Percentiles rank a stretch among this genome's conserved stretches.
Conservation (phyloP, 2,797 vertebrate genomes). For the Sebastes melanostomus region DNA sequence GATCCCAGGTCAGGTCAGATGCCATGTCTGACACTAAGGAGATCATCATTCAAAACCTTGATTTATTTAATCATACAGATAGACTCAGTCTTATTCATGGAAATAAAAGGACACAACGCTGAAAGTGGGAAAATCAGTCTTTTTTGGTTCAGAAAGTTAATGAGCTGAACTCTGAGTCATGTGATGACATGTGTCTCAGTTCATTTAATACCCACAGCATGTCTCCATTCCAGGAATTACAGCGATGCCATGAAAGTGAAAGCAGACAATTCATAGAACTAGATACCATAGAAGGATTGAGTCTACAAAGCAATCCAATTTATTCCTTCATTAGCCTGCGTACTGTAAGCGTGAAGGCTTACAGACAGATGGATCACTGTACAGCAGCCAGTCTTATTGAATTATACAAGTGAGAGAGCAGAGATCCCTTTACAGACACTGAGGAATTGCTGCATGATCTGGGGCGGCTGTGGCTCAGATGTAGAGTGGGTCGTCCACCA, state of each 20-base stretch:
- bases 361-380: constrained; percentile 32
- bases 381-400: constrained; percentile 40
- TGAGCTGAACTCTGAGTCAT: not conserved
- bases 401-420: constrained; percentile 51
- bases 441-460: too few relatives aligned
- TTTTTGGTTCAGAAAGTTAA: not conserved
- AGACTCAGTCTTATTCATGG: not conserved
- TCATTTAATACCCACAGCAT: not conserved
- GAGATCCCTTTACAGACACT: too few relatives aligned
- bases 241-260: not conserved
- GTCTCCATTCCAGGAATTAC: constrained; percentile 1
- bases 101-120: not conserved
- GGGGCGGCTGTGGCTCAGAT: too few relatives aligned
- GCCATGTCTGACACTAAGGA: not conserved
- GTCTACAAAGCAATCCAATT: constrained; percentile 26
- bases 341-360: constrained; percentile 45
- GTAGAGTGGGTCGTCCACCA: too few relatives aligned
- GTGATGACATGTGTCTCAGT: not conserved
- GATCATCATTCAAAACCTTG: not conserved
- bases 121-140: not conserved
- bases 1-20: not conserved
- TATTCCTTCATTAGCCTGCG: constrained; percentile 19
- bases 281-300: constrained; percentile 29
- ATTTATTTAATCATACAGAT: not conserved
- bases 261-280: constrained; percentile 7